phyloP scores from a whole-genome alignment of 1,140 invertebrate genomes.

The Teleogryllus occipitalis region DNA sequence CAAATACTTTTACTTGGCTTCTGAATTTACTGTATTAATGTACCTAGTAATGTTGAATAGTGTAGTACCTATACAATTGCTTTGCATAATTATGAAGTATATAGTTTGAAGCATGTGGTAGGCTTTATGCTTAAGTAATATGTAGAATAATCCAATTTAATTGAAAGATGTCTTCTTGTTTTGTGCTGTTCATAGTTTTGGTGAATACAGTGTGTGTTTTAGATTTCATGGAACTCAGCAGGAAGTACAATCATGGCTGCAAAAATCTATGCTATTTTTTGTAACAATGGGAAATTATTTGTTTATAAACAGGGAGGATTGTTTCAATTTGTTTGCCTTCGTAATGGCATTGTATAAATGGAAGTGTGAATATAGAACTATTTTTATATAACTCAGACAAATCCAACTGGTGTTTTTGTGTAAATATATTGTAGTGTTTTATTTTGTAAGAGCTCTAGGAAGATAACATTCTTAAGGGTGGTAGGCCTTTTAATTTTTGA shows the following conservation, averaged over 20 bases:
- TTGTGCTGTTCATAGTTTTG: background rate
- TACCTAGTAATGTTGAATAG: no score
- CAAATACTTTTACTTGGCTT: no score
- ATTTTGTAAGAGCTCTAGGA: constrained; percentile 4
- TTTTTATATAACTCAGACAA: constrained; percentile 15
- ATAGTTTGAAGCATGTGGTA: background rate
- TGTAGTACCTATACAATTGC: no score
- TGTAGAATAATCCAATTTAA: background rate
- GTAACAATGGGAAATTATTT: constrained; percentile 8
- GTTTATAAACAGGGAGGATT: constrained; percentile 11
- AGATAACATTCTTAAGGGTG: constrained; percentile 15
- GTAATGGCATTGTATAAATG: constrained; percentile 13
- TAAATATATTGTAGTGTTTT: constrained; percentile 14
- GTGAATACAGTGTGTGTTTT: background rate
- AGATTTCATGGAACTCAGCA: background rate
- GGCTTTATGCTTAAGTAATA: background rate
- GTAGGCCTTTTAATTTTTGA: constrained; percentile 15
- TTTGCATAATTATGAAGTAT: no score
- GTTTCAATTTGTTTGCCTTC: constrained; percentile 8
- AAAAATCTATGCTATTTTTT: background rate
- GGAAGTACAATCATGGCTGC: background rate
- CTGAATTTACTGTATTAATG: no score
- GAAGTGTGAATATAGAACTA: constrained; percentile 15
- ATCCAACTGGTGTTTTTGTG: constrained; percentile 7
- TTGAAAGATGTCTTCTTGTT: background rate